Base-by-base conservation (phyloP, 2,888 invertebrate species). In the Andrena trimmerana region DNA sequence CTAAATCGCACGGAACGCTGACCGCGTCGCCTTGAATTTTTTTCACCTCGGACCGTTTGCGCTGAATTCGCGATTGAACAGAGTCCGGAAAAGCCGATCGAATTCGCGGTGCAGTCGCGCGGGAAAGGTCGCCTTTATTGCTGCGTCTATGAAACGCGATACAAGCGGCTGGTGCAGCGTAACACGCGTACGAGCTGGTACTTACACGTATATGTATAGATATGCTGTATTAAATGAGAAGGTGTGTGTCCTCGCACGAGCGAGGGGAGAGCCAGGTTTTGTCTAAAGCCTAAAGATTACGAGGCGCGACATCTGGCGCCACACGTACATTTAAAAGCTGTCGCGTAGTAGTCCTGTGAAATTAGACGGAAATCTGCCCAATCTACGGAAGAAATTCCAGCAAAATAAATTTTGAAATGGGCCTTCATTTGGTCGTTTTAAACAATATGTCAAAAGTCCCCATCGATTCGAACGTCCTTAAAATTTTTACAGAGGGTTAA, bases 301-400 rank as follows among this genome's bases (percentile, higher is more conserved):
- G 86, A 88, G 86, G 82, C 91, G 88, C 86, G 89, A 89, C 91
- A 92, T 91, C 92, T 92, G 92, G 91, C 91, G 90, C 91, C 91
- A 86, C 85, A 76, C 81, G 78, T 80, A 81, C 87, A 82, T 76
- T 78, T 74, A 69, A 69, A 80, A 60, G 66, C 36, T 54, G 57
- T 20, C 71, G 66, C 50, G 63, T 65, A 42, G 3, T 7, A 31
- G 31, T 31, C 31, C 31, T 5, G 31, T 31, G 31, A 31, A 31
- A 31, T 31, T 31, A 31, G 31, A 31, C 0, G 31, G 5, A 31
- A 31, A 31, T 31, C 31, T 31, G 31, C 31, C 5, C 31, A 5
- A 5, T 31, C 31, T 31, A 31, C 31, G 31, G 31, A 31, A 31
- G 6, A 31, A 31, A 31, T 31, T 31, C 0, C 5, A 31, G 31